A percentile compares a stretch with the other conserved stretches of the same genome.
phyloP scores from a whole-genome alignment of 2,888 invertebrate species.

The Tenthredo amoena region DNA sequence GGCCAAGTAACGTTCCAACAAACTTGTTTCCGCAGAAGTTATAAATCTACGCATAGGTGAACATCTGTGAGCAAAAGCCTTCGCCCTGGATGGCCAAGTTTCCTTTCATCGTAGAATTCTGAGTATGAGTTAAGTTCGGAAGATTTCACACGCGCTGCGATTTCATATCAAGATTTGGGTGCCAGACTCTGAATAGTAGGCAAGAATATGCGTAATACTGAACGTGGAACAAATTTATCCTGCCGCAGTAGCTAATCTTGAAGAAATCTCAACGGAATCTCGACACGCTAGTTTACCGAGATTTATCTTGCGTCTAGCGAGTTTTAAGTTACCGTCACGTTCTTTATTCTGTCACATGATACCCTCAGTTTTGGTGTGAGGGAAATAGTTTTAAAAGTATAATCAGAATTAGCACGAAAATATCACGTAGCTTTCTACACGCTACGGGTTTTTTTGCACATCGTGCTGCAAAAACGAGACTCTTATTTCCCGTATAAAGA shows the following conservation, averaged over 20 bases:
- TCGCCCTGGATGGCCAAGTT: conserved; percentile 2
- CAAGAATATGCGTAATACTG: conserved; percentile 15
- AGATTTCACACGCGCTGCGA: background rate
- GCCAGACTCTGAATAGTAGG: background rate
- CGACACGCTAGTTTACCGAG: conserved; percentile 8
- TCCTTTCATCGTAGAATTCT: conserved; percentile 23
- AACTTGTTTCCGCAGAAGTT: conserved; percentile 23
- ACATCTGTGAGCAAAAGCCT: background rate
- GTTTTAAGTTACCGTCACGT: conserved; percentile 22
- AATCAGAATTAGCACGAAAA: conserved; percentile 18
- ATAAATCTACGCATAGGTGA: background rate
- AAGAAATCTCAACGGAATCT: conserved; percentile 5
- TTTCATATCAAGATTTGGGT: background rate
- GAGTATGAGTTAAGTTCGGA: conserved; percentile 12
- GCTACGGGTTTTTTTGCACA: background rate
- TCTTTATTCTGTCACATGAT: conserved; percentile 10
- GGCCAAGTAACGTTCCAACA: conserved; percentile 11
- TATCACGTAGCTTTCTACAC: conserved; percentile 1
- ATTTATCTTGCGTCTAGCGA: conserved; percentile 1
- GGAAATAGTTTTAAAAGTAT: background rate
- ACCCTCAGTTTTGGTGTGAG: background rate
- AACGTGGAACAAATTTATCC: background rate
- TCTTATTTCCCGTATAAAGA: background rate
- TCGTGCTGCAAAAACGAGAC: background rate
- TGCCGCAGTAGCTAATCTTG: conserved; percentile 3